phyloP scores from a whole-genome alignment of 2,888 invertebrate genomes.

The Ctena decussata region DNA sequence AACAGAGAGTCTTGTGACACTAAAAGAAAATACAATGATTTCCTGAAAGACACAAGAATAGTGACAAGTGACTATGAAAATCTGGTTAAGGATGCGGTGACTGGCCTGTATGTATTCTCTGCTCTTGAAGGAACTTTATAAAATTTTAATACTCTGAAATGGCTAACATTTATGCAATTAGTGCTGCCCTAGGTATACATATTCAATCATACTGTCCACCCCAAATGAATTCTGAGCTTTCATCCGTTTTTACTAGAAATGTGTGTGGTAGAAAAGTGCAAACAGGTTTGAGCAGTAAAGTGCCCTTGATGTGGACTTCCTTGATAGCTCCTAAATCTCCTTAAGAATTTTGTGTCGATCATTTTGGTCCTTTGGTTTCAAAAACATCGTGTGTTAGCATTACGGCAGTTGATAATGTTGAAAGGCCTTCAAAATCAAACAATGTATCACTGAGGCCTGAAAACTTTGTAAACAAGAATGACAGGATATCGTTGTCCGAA shows the following conservation, averaged over 20 bases:
- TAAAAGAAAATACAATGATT: neutral
- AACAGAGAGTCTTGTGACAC: neutral
- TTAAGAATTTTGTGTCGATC: too few species aligned
- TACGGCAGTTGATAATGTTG: too few species aligned
- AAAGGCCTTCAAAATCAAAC: too few species aligned
- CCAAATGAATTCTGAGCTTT: neutral
- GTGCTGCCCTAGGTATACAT: neutral
- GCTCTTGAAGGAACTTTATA: too few species aligned
- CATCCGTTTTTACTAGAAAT: neutral
- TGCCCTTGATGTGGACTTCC: neutral
- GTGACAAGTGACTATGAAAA: neutral
- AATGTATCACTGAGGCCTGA: too few species aligned
- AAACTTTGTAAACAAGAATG: too few species aligned
- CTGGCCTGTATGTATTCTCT: too few species aligned
- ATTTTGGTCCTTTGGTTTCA: too few species aligned
- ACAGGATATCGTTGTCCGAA: too few species aligned
- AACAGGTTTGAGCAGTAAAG: neutral
- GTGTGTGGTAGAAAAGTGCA: neutral
- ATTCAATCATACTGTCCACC: conserved; percentile 14
- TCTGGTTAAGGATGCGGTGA: neutral
- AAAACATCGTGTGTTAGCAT: too few species aligned
- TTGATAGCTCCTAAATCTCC: too few species aligned
- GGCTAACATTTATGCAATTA: neutral
- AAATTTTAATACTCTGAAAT: neutral
- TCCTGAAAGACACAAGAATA: neutral